Evolutionary conservation across 2,888 invertebrate genomes (phyloP).

Genomic region (Melanchra persicariae): DNA sequence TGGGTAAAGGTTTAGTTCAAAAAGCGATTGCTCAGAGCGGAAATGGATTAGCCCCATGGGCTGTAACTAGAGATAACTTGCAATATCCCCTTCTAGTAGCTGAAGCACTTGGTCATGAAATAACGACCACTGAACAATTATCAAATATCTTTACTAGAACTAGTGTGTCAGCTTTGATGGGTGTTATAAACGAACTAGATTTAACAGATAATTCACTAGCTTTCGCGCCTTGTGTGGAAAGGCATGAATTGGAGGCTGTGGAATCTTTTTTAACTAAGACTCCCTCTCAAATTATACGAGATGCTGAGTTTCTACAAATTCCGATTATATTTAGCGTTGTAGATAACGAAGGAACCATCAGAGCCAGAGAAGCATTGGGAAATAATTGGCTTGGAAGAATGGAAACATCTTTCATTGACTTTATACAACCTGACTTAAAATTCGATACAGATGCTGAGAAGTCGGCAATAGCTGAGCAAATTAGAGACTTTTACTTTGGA

Average conservation of each 20-base stretch:
- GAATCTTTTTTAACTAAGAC: constrained; percentile 79
- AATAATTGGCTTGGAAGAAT: constrained; percentile 81
- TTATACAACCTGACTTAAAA: constrained; percentile 81
- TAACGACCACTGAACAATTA: constrained; percentile 75
- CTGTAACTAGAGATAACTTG: constrained; percentile 83
- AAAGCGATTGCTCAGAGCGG: constrained; percentile 86
- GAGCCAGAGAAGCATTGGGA: constrained; percentile 76
- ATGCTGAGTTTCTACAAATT: constrained; percentile 76
- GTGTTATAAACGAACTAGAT: constrained; percentile 82
- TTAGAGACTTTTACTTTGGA: constrained; percentile 79
- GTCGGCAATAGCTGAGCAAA: constrained; percentile 67
- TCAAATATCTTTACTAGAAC: constrained; percentile 79
- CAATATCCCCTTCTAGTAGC: constrained; percentile 81
- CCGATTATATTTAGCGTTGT: constrained; percentile 85
- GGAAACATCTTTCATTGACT: constrained; percentile 78
- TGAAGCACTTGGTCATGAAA: constrained; percentile 81
- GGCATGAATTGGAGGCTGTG: constrained; percentile 67
- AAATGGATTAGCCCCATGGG: constrained; percentile 86
- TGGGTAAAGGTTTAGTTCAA: constrained; percentile 78
- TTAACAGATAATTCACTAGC: constrained; percentile 83
- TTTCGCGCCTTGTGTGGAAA: constrained; percentile 87
- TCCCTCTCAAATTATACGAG: constrained; percentile 76
- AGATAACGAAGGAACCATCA: constrained; percentile 85
- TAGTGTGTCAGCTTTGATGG: constrained; percentile 81
- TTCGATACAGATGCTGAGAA: constrained; percentile 74